These are phyloP conservation scores for Arothron firmamentum DNA, from an alignment of 2,113 vertebrate species.

Conservation along the genomic window DNA sequence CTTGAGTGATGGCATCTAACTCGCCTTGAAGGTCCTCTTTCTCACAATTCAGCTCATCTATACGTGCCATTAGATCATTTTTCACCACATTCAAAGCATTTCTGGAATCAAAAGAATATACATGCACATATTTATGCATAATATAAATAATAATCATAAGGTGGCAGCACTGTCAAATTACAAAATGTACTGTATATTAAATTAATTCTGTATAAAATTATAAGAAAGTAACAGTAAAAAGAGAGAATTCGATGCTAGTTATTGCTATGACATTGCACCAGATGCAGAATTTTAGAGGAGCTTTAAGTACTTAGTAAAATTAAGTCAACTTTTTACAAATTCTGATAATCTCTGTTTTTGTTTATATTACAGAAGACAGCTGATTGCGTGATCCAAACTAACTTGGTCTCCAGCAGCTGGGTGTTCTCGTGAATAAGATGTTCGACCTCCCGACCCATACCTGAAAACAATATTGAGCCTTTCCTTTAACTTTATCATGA, in stretches of 20 bases:
- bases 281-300: no score
- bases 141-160: background rate
- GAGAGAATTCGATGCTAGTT: no score
- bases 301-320: no score
- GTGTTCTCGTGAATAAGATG: slow-evolving; percentile 98
- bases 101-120: slow-evolving; percentile 65
- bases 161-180: no score
- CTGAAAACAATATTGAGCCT: slow-evolving; percentile 64
- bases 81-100: slow-evolving; percentile 96
- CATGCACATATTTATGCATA: background rate
- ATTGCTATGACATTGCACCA: no score
- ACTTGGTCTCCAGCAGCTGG: slow-evolving; percentile 97
- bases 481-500: background rate
- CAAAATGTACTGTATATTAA: no score
- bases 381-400: slow-evolving; percentile 7
- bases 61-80: slow-evolving; percentile 90
- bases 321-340: no score
- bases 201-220: no score
- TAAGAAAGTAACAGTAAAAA: no score
- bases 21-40: slow-evolving; percentile 88
- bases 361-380: background rate
- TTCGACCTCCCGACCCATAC: slow-evolving; percentile 98
- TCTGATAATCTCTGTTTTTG: background rate
- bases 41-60: slow-evolving; percentile 93
- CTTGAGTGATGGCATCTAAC: slow-evolving; percentile 82